Evolutionary conservation across 2,797 vertebrate species (phyloP).

Genomic region (Falco berigora): DNA sequence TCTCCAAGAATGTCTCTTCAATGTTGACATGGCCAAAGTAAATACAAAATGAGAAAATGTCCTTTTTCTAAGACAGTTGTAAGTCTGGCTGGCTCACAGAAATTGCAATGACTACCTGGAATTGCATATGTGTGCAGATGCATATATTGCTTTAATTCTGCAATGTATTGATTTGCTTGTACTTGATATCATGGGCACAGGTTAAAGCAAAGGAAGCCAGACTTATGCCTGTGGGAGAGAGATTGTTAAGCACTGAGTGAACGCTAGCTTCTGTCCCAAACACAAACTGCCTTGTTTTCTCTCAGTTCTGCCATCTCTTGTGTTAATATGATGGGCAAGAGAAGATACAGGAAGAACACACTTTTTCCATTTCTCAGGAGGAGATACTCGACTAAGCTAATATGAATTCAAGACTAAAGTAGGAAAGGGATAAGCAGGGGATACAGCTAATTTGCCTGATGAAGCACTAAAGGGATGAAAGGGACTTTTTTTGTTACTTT

Average conservation of each 20-base stretch:
- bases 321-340: not conserved
- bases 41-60: not conserved
- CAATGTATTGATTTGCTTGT: not conserved
- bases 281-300: not conserved
- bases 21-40: not conserved
- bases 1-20: not conserved
- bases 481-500: not conserved
- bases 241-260: not conserved
- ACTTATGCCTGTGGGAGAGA: not conserved
- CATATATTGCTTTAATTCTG: not conserved
- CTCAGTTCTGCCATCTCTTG: not conserved
- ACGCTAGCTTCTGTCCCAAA: not conserved
- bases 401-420: not conserved
- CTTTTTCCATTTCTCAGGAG: not conserved
- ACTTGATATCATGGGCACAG: accelerated
- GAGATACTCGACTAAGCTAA: not conserved
- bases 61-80: not conserved
- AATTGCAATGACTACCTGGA: not conserved
- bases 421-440: not conserved
- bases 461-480: not conserved
- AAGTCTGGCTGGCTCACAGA: not conserved
- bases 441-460: not conserved
- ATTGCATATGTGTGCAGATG: not conserved
- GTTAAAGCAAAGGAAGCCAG: not conserved
- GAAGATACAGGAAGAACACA: not conserved